Base-by-base conservation (phyloP, 2,888 invertebrate species). In the Aspidiotus rigidus region DNA sequence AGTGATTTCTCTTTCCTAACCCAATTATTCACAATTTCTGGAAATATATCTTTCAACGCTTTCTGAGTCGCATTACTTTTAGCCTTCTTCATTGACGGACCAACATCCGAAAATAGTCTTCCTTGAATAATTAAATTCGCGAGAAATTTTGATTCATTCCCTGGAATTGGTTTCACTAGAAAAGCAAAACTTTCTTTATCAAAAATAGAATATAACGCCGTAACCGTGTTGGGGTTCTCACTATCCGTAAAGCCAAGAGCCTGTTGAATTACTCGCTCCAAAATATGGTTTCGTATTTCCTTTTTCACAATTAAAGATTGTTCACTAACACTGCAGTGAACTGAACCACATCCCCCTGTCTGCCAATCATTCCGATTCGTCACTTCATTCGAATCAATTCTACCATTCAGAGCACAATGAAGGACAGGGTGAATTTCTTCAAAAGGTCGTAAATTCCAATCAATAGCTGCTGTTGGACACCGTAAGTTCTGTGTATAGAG, bases 21-120 rank as follows among this genome's bases (percentile, higher is more conserved):
- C n/a, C n/a, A 11, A n/a, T n/a, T n/a, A 2, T 39, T 11, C 2
- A 60, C 67, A 15, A 59, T 59, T 60, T 60, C 28, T 15, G 67
- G 67, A 67, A 67, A 67, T 11, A 67, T 39, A 15, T 67, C 60
- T 16, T 49, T 42, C 60, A 67, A 60, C 42, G 60, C 67, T 67
- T 67, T 67, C 1, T 44, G 44, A 8, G 67, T 67, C 13, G 40
- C 67, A 28, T 60, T 60, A 13, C 59, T 67, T 60, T 67, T 67
- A 0, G 67, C 67, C 60, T 67, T 67, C 39, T 60, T 67, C 9
- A 67, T 67, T 7, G 49, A 39, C 28, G 59, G n/a, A 39, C 56
- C 44, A 40, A 10, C 53, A 40, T 67, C 67, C 39, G 60, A 44
- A 49, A 60, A 67, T 2, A 15, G 13, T 59, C 11, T 57, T 13